Base-by-base conservation (phyloP, 2,888 invertebrate genomes). In the Apamea sordens region DNA sequence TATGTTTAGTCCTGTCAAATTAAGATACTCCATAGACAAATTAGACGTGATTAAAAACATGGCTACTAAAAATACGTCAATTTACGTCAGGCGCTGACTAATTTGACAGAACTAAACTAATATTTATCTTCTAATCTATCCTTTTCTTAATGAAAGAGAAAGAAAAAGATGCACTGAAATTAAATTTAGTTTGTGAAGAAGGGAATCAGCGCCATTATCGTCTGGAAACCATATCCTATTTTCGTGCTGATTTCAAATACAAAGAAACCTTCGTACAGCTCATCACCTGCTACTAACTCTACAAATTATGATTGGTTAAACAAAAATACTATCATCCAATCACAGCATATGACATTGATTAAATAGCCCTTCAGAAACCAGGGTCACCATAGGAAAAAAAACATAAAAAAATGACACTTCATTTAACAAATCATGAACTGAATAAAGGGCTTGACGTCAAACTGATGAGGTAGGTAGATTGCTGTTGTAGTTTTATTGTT, bases 401-500 rank as follows among this genome's bases (percentile, higher is more conserved):
- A 28, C 10, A n/a, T 3, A 21, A 59, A n/a, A 47, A n/a, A 21
- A 21, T n/a, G 15, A 36, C 74, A 24, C 10, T 59, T 5, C n/a
- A 15, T 61, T 21, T 47, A 59, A 44, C 7, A 18, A 47, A 47
- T 18, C 65, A 65, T 47, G 1, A 32, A 56, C 11, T 24, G 32
- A 76, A 77, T n/a, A 44, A 64, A 32, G 41, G 41, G 6, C 4
- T 44, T 36, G 18, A 61, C 79, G 13, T 50, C 24, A 61, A 50
- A 50, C 36, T n/a, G 47, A 28, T 68, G 28, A 61, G 18, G 44
- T 41, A 56, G 32, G 32, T 36, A 47, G 44, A 36, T 36, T 36
- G n/a, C 41, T n/a, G 21, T 41, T 61, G 32, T 41, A 50, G 4
- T 69, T 79, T 32, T 69, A 69, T 69, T 68, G 50, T 50, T 36